phyloP scores from a whole-genome alignment of 2,888 invertebrate species.

The Drosophila cognata region DNA sequence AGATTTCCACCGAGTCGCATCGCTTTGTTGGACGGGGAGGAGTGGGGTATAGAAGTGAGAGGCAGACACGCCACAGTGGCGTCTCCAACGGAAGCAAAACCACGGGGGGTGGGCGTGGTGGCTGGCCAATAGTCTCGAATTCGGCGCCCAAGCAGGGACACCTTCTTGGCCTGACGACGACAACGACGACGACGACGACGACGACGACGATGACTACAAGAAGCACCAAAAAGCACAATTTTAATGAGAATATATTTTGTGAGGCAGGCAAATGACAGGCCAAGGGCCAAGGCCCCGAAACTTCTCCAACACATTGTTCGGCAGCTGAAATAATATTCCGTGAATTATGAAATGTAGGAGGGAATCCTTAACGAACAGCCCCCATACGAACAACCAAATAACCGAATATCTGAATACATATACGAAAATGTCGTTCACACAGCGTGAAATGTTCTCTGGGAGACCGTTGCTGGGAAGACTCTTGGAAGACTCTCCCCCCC shows the following conservation, averaged over 20 bases:
- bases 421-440: constrained; percentile 80
- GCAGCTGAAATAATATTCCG: constrained; percentile 76
- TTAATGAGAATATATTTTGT: constrained; percentile 81
- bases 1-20: constrained; percentile 15
- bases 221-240: constrained; percentile 75
- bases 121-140: constrained; percentile 39
- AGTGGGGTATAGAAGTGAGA: neutral
- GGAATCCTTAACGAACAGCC: constrained; percentile 67
- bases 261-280: constrained; percentile 73
- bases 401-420: constrained; percentile 24
- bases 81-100: constrained; percentile 82
- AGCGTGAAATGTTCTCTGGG: constrained; percentile 70
- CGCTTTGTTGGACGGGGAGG: neutral
- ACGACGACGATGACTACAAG: constrained; percentile 56
- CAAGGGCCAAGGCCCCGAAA: constrained; percentile 43
- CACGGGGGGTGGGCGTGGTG: constrained; percentile 80
- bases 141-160: constrained; percentile 58
- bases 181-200: constrained; percentile 16
- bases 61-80: constrained; percentile 72
- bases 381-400: constrained; percentile 22
- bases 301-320: constrained; percentile 65
- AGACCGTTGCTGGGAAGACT: constrained; percentile 27
- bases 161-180: constrained; percentile 36
- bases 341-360: constrained; percentile 78
- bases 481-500: constrained; percentile 55